phyloP scores from a whole-genome alignment of 2,888 invertebrate genomes.

The Matsumyia berberina region DNA sequence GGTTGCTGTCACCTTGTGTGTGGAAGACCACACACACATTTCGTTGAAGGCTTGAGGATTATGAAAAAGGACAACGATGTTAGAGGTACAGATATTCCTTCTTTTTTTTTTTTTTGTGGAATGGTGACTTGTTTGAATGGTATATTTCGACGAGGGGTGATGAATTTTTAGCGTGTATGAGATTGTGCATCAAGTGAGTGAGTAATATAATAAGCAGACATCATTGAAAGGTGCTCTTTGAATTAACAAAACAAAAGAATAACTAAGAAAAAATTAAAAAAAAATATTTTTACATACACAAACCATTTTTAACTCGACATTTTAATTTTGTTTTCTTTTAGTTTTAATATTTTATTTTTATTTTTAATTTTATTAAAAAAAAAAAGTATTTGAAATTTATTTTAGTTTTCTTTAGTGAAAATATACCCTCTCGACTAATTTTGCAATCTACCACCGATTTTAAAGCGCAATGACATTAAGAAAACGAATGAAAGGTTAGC shows the following conservation, averaged over 20 bases:
- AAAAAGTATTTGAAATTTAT: not conserved
- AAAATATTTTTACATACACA: slow-evolving; percentile 59
- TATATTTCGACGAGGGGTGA: slow-evolving; percentile 13
- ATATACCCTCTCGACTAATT: slow-evolving; percentile 17
- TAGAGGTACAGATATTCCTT: not conserved
- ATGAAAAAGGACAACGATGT: slow-evolving; percentile 23
- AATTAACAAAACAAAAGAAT: slow-evolving; percentile 47
- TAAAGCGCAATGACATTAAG: not conserved
- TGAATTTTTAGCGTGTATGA: not conserved
- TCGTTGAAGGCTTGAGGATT: slow-evolving; percentile 2
- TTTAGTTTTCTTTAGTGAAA: slow-evolving; percentile 5
- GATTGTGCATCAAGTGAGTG: slow-evolving; percentile 24
- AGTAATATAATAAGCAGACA: slow-evolving; percentile 31
- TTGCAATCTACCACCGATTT: slow-evolving; percentile 60
- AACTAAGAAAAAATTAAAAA: slow-evolving; percentile 40
- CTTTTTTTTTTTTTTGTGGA: slow-evolving; percentile 15
- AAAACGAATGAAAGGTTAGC: slow-evolving; percentile 3
- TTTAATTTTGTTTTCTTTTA: slow-evolving; percentile 72
- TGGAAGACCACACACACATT: slow-evolving; percentile 17
- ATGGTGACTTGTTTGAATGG: slow-evolving; percentile 23
- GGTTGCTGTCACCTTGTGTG: slow-evolving; percentile 49
- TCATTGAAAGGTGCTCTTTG: slow-evolving; percentile 72
- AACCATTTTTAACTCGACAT: slow-evolving; percentile 76
- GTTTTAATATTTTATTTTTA: slow-evolving; percentile 10
- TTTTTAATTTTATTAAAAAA: slow-evolving; percentile 15